Conservation (phyloP, 1,140 invertebrate species). For the Plutomurus gul region DNA sequence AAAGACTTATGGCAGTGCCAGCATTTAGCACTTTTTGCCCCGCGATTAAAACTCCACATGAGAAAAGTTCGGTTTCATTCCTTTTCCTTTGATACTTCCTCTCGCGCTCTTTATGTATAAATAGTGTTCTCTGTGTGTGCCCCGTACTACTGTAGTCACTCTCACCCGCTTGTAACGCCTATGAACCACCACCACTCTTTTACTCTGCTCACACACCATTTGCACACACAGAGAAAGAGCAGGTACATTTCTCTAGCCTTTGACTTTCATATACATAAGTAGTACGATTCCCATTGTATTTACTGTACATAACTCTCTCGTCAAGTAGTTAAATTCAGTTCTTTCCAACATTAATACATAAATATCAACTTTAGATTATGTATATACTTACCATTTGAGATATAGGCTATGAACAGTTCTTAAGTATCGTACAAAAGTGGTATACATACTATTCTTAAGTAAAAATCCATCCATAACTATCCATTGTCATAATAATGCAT, state of each 20-base stretch:
- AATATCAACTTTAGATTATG: too few relatives aligned
- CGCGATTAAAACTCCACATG: constrained; percentile 45
- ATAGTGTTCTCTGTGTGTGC: not conserved
- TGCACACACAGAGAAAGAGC: not conserved
- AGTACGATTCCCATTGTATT: too few relatives aligned
- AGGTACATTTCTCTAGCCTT: not conserved
- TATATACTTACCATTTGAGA: not conserved
- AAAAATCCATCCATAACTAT: not conserved
- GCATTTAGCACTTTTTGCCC: constrained; percentile 48
- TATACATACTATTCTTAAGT: not conserved
- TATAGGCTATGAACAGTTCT: not conserved
- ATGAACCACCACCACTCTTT: not conserved
- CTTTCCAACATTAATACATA: too few relatives aligned
- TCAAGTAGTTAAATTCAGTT: too few relatives aligned
- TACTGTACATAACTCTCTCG: too few relatives aligned
- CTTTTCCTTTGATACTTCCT: constrained; percentile 30
- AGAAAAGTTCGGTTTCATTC: constrained; percentile 31
- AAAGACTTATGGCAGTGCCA: constrained; percentile 51
- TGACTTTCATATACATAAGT: too few relatives aligned
- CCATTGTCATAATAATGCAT: not conserved
- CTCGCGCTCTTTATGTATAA: not conserved
- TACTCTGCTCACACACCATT: not conserved
- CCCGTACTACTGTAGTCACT: too few relatives aligned
- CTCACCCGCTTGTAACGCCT: too few relatives aligned
- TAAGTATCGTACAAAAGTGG: not conserved